Conservation (phyloP, 2,797 vertebrate species). For the Epinephelus coioides region DNA sequence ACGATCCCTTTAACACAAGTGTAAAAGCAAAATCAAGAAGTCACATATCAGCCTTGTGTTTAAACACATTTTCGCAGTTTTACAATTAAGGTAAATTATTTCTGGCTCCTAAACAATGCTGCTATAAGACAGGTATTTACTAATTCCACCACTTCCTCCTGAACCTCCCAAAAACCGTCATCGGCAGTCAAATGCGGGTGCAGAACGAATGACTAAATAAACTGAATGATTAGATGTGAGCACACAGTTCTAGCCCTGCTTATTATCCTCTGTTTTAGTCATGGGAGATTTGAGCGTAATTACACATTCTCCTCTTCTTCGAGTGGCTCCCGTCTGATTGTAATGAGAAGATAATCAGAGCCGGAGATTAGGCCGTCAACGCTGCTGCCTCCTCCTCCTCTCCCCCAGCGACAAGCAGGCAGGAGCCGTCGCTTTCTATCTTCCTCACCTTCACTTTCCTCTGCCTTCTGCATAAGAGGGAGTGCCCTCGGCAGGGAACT, state of each 20-base stretch:
- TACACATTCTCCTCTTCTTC: constrained; percentile 74
- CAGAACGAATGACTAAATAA: constrained; percentile 64
- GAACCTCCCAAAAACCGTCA: constrained; percentile 35
- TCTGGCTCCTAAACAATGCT: constrained; percentile 3
- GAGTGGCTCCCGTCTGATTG: constrained; percentile 80
- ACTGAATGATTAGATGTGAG: constrained; percentile 57
- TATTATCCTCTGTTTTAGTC: constrained; percentile 78
- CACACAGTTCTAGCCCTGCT: constrained; percentile 58
- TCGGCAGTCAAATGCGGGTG: constrained; percentile 13
- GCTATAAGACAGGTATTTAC: constrained; percentile 39
- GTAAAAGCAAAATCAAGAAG: background rate
- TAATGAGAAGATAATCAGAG: constrained; percentile 87
- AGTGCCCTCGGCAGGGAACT: constrained; percentile 65
- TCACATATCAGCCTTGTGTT: background rate
- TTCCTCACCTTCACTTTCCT: constrained; percentile 58
- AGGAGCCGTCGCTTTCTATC: constrained; percentile 66
- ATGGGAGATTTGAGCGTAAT: constrained; percentile 80
- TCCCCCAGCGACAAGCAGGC: constrained; percentile 48
- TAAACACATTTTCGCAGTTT: background rate
- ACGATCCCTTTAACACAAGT: background rate
- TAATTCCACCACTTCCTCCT: constrained; percentile 28
- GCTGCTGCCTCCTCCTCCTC: constrained; percentile 45
- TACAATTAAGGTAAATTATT: constrained; percentile 1
- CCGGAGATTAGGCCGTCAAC: constrained; percentile 84
- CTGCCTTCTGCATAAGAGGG: constrained; percentile 34